Evolutionary conservation across 2,113 vertebrate species (phyloP).

Genomic region (Ranitomeya imitator): DNA sequence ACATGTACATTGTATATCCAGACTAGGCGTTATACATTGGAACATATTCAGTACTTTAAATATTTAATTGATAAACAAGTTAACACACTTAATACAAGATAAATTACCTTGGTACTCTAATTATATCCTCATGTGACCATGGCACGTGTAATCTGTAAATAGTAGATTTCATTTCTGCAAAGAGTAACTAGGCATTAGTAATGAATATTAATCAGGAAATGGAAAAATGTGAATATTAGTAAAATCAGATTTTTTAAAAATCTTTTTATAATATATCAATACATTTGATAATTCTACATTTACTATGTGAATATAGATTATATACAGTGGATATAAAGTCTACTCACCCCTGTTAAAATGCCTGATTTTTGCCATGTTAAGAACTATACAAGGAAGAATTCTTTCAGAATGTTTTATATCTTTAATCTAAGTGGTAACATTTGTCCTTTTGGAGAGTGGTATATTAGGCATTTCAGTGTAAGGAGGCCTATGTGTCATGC

Average conservation of each 20-base stretch:
- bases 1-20: not conserved
- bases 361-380: too few species aligned
- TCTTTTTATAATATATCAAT: too few species aligned
- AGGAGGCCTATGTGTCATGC: too few species aligned
- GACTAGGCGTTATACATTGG: not conserved
- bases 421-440: too few species aligned
- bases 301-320: too few species aligned
- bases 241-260: not conserved
- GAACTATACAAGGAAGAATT: too few species aligned
- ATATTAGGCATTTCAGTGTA: too few species aligned
- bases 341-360: too few species aligned
- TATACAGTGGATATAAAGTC: too few species aligned
- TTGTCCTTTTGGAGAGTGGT: too few species aligned
- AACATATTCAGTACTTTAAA: not conserved
- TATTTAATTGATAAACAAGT: not conserved
- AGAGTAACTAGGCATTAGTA: not conserved
- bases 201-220: not conserved
- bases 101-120: conserved; percentile 79
- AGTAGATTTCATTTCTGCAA: conserved; percentile 80
- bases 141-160: conserved; percentile 88
- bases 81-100: not conserved
- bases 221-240: not conserved
- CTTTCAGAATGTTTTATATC: too few species aligned
- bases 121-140: conserved; percentile 91
- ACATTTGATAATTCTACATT: too few species aligned